These are phyloP conservation scores for Cydia splendana DNA, from an alignment of 1,140 invertebrate species.

Conservation along the genomic window DNA sequence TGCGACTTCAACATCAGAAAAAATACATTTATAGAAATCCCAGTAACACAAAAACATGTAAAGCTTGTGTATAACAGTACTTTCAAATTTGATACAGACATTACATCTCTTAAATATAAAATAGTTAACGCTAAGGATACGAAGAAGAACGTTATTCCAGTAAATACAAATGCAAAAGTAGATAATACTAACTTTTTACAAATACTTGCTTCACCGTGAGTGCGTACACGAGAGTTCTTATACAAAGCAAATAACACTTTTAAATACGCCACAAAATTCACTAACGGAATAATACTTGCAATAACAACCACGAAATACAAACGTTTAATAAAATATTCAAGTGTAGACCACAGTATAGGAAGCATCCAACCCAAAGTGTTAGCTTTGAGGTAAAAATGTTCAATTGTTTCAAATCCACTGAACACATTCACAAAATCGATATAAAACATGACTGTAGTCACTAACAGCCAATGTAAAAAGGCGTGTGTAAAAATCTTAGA, in stretches of 20 bases:
- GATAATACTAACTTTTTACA: not conserved
- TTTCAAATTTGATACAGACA: not conserved
- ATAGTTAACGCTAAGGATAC: not conserved
- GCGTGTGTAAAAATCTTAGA: not conserved
- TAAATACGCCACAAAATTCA: not conserved
- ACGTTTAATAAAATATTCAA: not conserved
- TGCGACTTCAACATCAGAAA: not conserved
- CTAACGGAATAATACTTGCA: not conserved
- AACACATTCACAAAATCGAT: not conserved
- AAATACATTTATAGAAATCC: not conserved
- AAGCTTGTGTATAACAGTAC: not conserved
- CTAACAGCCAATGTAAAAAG: not conserved
- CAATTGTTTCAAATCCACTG: not conserved
- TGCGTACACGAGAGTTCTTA: not conserved
- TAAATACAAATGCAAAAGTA: not conserved
- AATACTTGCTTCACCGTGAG: not conserved
- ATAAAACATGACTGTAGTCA: not conserved
- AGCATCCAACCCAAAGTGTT: not conserved
- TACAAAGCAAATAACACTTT: constrained; percentile 1
- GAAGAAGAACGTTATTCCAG: not conserved
- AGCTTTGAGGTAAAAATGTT: not conserved
- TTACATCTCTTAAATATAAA: not conserved
- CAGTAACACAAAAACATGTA: not conserved
- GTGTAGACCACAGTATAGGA: not conserved
- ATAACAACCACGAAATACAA: not conserved